Percentiles rank a stretch among this genome's conserved stretches.
Evolutionary conservation across 2,113 vertebrate genomes (phyloP).

Genomic region (Pelmatolapia mariae): DNA sequence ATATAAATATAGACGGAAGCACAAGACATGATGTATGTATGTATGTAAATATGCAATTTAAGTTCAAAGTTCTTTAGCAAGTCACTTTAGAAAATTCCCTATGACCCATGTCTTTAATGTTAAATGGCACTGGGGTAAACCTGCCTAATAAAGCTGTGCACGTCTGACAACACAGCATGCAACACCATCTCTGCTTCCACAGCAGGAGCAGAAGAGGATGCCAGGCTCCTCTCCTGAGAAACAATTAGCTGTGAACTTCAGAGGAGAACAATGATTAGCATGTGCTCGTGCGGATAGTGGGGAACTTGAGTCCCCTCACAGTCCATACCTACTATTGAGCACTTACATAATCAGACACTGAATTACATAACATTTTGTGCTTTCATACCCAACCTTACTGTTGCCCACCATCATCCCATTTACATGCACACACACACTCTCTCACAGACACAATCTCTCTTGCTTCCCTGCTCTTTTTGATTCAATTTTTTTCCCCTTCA

Average conservation of each 20-base stretch:
- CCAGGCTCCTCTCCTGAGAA: slow-evolving; percentile 50
- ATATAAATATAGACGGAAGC: background rate
- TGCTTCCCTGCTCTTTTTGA: background rate
- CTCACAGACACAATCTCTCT: background rate
- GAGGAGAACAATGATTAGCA: slow-evolving; percentile 51
- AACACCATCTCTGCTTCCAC: slow-evolving; percentile 23
- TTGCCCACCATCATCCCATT: background rate
- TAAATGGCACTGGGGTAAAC: background rate
- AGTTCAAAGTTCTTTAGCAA: background rate
- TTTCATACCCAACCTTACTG: background rate
- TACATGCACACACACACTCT: background rate
- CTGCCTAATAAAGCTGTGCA: background rate
- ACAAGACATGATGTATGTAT: background rate
- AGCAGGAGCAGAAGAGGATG: slow-evolving; percentile 37
- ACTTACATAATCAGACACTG: slow-evolving; percentile 44
- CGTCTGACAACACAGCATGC: slow-evolving; percentile 32
- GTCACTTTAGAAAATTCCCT: background rate
- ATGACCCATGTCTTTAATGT: background rate
- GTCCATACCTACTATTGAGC: slow-evolving; percentile 31
- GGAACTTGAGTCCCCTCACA: background rate
- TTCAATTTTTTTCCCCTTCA: background rate
- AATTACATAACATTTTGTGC: slow-evolving; percentile 41
- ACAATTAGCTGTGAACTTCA: slow-evolving; percentile 60
- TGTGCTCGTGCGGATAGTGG: background rate
- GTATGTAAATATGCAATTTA: background rate